Conservation (phyloP, 2,797 vertebrate genomes). For the Cynopterus sphinx region DNA sequence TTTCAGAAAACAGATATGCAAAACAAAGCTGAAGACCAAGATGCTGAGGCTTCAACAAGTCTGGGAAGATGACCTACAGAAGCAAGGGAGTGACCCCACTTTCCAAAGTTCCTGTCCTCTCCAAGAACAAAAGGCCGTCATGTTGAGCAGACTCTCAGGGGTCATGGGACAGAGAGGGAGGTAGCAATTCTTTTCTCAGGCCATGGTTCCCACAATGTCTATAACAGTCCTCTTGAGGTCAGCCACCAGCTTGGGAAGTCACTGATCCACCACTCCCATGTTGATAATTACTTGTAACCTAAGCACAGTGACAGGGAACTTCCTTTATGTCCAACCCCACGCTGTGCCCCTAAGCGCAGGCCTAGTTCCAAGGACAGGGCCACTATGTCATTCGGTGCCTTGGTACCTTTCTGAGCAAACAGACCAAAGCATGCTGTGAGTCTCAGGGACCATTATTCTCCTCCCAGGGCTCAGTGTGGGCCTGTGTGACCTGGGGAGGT, state of each 20-base stretch:
- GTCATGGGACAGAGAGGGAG: slow-evolving; percentile 13
- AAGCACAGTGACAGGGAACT: not conserved
- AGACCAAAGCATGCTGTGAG: not conserved
- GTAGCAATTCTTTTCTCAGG: not conserved
- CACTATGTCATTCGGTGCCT: not conserved
- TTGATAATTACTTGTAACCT: not conserved
- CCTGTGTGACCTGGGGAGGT: not conserved
- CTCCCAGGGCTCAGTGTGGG: not conserved
- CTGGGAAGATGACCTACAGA: slow-evolving; percentile 48
- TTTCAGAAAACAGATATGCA: not conserved
- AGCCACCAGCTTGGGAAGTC: not conserved
- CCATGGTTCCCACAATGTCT: not conserved
- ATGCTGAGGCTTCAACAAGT: not conserved
- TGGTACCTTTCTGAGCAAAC: not conserved
- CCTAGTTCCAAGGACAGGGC: not conserved
- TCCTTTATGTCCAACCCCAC: not conserved
- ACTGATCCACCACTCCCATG: not conserved
- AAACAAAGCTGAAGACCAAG: not conserved
- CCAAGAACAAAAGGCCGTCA: slow-evolving; percentile 47
- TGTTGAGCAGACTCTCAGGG: not conserved
- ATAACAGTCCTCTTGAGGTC: not conserved
- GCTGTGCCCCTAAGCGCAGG: not conserved
- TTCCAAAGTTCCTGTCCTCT: not conserved
- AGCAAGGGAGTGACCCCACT: not conserved
- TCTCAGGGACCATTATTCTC: not conserved